phyloP scores from a whole-genome alignment of 2,888 invertebrate species.

The Orthosia cruda region DNA sequence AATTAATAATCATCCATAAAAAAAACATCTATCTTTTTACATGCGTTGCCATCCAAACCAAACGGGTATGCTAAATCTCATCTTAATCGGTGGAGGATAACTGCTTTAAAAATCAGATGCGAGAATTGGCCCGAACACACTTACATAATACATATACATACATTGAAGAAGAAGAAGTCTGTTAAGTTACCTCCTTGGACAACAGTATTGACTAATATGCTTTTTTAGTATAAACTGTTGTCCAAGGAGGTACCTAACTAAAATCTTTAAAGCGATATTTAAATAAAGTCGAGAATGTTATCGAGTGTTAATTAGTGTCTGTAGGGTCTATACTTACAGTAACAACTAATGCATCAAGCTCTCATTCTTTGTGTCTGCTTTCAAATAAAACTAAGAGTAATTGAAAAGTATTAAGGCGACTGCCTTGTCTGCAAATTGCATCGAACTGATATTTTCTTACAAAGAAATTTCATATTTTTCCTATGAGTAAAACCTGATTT shows the following conservation, averaged over 20 bases:
- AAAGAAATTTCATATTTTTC: background rate
- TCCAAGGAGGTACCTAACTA: too few species aligned
- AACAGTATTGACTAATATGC: too few species aligned
- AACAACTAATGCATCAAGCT: constrained; percentile 21
- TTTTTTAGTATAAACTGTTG: too few species aligned
- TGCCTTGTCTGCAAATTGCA: constrained; percentile 3
- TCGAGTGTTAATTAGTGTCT: constrained; percentile 9
- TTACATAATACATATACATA: too few species aligned
- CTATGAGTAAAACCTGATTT: background rate
- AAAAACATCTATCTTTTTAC: too few species aligned
- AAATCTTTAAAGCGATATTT: background rate
- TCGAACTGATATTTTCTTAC: background rate
- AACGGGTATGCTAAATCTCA: too few species aligned
- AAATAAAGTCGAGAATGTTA: background rate
- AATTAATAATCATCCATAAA: too few species aligned
- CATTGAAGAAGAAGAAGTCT: too few species aligned
- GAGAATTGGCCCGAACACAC: too few species aligned
- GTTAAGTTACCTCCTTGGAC: background rate
- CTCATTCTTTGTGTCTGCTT: constrained; percentile 36
- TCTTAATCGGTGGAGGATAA: too few species aligned
- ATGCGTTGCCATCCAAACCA: too few species aligned
- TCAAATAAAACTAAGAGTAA: constrained; percentile 38
- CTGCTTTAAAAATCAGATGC: too few species aligned
- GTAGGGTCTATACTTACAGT: background rate
- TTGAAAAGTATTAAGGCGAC: constrained; percentile 28